phyloP scores from a whole-genome alignment of 2,797 vertebrate genomes.

The Pangasius macronema region DNA sequence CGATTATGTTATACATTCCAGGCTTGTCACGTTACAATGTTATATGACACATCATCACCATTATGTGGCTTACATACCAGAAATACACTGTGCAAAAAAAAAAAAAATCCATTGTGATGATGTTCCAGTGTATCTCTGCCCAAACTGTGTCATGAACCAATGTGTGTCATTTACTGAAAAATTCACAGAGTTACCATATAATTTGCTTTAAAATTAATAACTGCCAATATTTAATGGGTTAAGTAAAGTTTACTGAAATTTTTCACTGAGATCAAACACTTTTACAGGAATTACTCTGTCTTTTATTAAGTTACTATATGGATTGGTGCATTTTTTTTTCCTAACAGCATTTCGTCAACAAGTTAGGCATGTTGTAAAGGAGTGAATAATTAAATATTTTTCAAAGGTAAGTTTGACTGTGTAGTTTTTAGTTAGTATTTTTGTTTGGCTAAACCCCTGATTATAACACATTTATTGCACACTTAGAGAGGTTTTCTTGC shows the following conservation, averaged over 20 bases:
- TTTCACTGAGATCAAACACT: conserved; percentile 13
- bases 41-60: not conserved
- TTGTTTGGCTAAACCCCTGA: not conserved
- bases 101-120: not conserved
- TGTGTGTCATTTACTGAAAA: not conserved
- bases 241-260: not conserved
- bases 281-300: not conserved
- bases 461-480: conserved; percentile 3
- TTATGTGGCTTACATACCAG: not conserved
- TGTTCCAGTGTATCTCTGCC: not conserved
- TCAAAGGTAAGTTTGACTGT: conserved; percentile 39
- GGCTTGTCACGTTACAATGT: not conserved
- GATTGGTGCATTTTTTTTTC: not conserved
- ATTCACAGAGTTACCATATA: not conserved
- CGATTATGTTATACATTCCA: not conserved
- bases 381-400: not conserved
- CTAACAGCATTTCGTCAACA: conserved; percentile 4
- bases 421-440: not conserved
- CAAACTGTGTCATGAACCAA: not conserved
- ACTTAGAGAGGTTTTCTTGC: not conserved
- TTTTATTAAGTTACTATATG: not conserved
- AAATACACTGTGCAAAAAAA: not conserved
- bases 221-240: not conserved
- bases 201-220: not conserved
- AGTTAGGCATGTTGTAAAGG: not conserved